phyloP scores from a whole-genome alignment of 2,888 invertebrate species.

The Augiades crinisus region DNA sequence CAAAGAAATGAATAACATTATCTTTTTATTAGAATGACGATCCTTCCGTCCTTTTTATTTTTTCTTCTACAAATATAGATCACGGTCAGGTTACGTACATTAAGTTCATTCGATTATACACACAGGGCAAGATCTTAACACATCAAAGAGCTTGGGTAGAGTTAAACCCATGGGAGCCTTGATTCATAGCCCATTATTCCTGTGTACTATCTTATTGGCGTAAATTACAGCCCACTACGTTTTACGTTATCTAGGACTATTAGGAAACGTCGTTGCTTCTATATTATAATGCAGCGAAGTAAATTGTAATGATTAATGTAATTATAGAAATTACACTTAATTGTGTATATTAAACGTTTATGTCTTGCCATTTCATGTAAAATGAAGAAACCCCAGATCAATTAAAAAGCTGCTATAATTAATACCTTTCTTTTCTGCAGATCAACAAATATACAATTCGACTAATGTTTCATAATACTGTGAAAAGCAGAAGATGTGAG shows the following conservation, averaged over 20 bases:
- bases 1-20: too few species aligned
- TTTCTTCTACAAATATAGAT: too few species aligned
- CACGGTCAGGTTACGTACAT: too few species aligned
- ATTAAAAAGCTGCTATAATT: too few species aligned
- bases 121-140: conserved; percentile 15
- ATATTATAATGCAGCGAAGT: neutral
- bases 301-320: neutral
- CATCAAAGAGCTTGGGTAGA: conserved; percentile 18
- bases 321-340: neutral
- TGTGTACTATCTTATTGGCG: conserved; percentile 19
- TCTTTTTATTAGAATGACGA: too few species aligned
- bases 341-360: too few species aligned
- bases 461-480: too few species aligned
- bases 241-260: conserved; percentile 16
- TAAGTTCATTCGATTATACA: conserved; percentile 3
- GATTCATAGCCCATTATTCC: conserved; percentile 21
- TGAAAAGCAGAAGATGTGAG: too few species aligned
- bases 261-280: conserved; percentile 5
- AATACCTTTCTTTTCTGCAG: too few species aligned
- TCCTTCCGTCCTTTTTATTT: too few species aligned
- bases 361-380: neutral
- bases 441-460: too few species aligned
- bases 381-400: too few species aligned
- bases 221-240: conserved; percentile 15
- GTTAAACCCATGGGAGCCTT: conserved; percentile 13